phyloP scores from a whole-genome alignment of 2,113 vertebrate species.

The Calyptomena viridis region DNA sequence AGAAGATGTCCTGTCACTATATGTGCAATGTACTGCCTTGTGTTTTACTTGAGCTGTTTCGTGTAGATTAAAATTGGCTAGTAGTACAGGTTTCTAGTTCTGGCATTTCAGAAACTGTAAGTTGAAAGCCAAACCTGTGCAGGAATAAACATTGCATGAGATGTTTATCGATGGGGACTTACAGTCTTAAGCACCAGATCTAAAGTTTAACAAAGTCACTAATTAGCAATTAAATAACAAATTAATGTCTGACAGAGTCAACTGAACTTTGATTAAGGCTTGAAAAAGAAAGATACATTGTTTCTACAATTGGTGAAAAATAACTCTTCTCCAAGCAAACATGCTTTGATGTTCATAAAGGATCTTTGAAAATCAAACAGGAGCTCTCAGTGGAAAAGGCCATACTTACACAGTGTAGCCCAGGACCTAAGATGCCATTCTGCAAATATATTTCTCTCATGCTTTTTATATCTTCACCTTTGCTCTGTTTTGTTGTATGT shows the following conservation, averaged over 20 bases:
- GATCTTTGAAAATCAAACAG: background rate
- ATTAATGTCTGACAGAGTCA: background rate
- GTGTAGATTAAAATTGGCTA: background rate
- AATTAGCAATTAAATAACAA: background rate
- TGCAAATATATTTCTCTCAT: background rate
- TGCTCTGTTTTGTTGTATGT: background rate
- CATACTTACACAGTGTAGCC: background rate
- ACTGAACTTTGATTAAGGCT: background rate
- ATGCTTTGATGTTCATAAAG: background rate
- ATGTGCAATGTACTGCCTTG: background rate
- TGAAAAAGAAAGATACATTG: background rate
- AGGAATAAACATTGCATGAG: background rate
- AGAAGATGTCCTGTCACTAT: background rate
- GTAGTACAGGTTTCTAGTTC: background rate
- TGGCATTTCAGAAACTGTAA: background rate
- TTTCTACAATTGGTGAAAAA: background rate
- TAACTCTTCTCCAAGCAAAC: background rate
- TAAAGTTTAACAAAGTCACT: background rate
- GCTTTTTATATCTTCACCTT: background rate
- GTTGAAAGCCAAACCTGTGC: background rate
- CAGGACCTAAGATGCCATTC: background rate
- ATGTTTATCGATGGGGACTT: background rate
- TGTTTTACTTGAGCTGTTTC: background rate
- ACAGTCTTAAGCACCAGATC: background rate
- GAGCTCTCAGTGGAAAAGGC: background rate